Evolutionary conservation across 2,113 vertebrate genomes (phyloP).

Genomic region (Xenopus tropicalis): UCB_Xtro_10.0 CM004452.2:43328001-43328500

Average conservation of each 20-base stretch:
- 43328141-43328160: constrained; percentile 74
- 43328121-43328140: constrained; percentile 46
- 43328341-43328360: constrained; percentile 76
- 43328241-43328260: constrained; percentile 56
- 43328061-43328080: constrained; percentile 46
- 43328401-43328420: constrained; percentile 72
- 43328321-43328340: constrained; percentile 74
- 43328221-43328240: constrained; percentile 73
- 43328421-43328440: constrained; percentile 4
- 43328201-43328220: constrained; percentile 76
- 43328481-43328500: too few species aligned
- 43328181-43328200: constrained; percentile 64
- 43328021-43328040: constrained; percentile 53
- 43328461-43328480: too few species aligned
- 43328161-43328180: constrained; percentile 74
- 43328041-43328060: constrained; percentile 46
- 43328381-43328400: constrained; percentile 64
- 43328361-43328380: constrained; percentile 60
- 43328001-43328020: constrained; percentile 69
- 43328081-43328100: constrained; percentile 40
- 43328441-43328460: too few species aligned
- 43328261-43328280: constrained; percentile 73
- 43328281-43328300: constrained; percentile 67
- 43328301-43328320: constrained; percentile 68
- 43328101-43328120: constrained; percentile 21